A percentile compares a stretch with the other conserved stretches of the same genome.
These are phyloP conservation scores for Agonopterix subpropinquella DNA, from an alignment of 2,888 invertebrate genomes.

Conservation along the genomic window DNA sequence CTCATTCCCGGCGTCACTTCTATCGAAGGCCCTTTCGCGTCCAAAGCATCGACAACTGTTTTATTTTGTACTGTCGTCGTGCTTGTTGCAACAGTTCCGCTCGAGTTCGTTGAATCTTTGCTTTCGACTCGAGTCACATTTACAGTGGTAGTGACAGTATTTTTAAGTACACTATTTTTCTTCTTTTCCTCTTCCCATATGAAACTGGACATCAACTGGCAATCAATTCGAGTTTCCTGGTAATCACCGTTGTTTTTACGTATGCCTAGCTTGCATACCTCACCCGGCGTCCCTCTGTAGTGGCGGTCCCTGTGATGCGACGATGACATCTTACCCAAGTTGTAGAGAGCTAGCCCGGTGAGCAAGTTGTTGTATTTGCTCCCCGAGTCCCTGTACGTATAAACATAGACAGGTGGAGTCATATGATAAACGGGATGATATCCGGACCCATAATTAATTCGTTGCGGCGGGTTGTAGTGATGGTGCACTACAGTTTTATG, in stretches of 20 bases:
- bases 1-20: conserved; percentile 38
- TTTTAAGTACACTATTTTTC: not conserved
- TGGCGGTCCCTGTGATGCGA: conserved; percentile 27
- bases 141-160: conserved; percentile 15
- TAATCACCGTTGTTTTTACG: conserved; percentile 37
- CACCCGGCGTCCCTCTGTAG: conserved; percentile 21
- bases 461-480: conserved; percentile 42
- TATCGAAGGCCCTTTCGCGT: conserved; percentile 42
- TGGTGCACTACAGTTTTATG: conserved; percentile 10
- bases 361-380: conserved; percentile 42
- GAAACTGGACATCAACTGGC: conserved; percentile 46
- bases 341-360: conserved; percentile 53
- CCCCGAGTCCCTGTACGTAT: conserved; percentile 44
- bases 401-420: conserved; percentile 40
- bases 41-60: conserved; percentile 36
- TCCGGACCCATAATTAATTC: conserved; percentile 34
- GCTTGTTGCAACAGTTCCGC: conserved; percentile 6
- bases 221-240: conserved; percentile 44
- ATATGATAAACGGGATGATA: conserved; percentile 42
- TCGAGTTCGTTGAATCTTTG: not conserved
- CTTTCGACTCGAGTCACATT: not conserved
- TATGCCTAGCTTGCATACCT: conserved; percentile 41
- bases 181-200: conserved; percentile 33
- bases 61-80: conserved; percentile 23
- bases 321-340: conserved; percentile 41